Percentiles rank a stretch among this genome's conserved stretches.
These are phyloP conservation scores for Agonopterix subpropinquella DNA, from an alignment of 2,888 invertebrate genomes.

Conservation along the genomic window DNA sequence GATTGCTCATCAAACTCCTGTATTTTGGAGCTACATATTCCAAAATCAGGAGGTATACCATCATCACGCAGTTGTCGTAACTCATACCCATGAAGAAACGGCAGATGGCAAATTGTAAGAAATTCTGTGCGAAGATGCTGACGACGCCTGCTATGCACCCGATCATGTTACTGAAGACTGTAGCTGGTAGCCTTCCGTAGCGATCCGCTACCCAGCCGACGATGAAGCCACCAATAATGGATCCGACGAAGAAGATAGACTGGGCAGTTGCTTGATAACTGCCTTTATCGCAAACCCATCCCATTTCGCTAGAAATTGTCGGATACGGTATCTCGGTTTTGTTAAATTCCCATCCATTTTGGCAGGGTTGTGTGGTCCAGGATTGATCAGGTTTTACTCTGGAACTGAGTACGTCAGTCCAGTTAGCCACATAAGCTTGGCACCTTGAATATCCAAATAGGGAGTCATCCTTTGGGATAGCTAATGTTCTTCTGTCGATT, in stretches of 20 bases:
- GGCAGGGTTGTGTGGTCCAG: conserved; percentile 34
- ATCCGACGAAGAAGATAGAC: conserved; percentile 50
- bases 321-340: conserved; percentile 50
- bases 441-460: conserved; percentile 47
- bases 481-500: conserved; percentile 35
- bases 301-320: conserved; percentile 47
- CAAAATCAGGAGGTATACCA: conserved; percentile 44
- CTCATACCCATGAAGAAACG: conserved; percentile 54
- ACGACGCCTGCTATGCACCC: conserved; percentile 41
- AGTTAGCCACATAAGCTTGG: conserved; percentile 39
- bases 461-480: conserved; percentile 28
- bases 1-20: conserved; percentile 45
- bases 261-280: conserved; percentile 55
- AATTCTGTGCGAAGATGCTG: conserved; percentile 35
- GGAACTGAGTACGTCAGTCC: conserved; percentile 36
- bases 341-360: conserved; percentile 54
- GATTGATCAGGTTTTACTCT: conserved; percentile 24
- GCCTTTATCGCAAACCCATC: conserved; percentile 50
- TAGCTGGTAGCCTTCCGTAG: conserved; percentile 47
- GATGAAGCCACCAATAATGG: conserved; percentile 44
- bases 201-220: conserved; percentile 50
- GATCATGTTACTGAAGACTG: conserved; percentile 36
- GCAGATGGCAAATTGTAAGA: conserved; percentile 37
- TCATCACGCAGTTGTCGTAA: conserved; percentile 56
- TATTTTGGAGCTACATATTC: conserved; percentile 54